A percentile compares a stretch with the other conserved stretches of the same genome.
Conservation (phyloP, 2,888 invertebrate genomes). For the Chromoteleia sp. region DNA sequence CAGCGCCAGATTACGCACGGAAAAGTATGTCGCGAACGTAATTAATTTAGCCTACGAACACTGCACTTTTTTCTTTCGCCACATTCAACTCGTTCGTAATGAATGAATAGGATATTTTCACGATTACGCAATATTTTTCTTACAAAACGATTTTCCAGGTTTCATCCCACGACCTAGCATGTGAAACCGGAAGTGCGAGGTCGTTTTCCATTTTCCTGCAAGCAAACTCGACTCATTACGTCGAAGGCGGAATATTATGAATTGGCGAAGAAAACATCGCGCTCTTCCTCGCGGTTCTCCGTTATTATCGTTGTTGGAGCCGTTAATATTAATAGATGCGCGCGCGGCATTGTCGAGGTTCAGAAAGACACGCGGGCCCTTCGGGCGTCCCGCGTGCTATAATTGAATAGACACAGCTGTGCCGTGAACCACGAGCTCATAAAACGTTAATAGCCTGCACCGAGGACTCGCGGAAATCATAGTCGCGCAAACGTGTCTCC, state of each 20-base stretch:
- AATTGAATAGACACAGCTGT: constrained; percentile 81
- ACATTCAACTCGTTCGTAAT: background rate
- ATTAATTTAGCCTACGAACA: background rate
- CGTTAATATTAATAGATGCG: constrained; percentile 81
- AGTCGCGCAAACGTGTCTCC: constrained; percentile 41
- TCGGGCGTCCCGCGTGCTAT: constrained; percentile 69
- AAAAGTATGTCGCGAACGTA: constrained; percentile 24
- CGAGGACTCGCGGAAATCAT: constrained; percentile 54
- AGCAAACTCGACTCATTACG: constrained; percentile 54
- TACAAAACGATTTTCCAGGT: constrained; percentile 46
- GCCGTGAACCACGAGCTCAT: constrained; percentile 77
- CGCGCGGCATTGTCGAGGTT: constrained; percentile 69
- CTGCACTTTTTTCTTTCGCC: background rate
- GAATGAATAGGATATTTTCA: constrained; percentile 5
- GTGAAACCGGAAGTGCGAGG: constrained; percentile 63
- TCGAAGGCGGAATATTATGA: constrained; percentile 61
- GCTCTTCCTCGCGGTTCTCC: constrained; percentile 72
- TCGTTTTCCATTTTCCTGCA: constrained; percentile 65
- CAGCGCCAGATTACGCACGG: constrained; percentile 27
- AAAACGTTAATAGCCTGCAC: constrained; percentile 78
- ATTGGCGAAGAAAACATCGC: constrained; percentile 65
- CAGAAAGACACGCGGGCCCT: constrained; percentile 63
- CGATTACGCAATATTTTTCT: constrained; percentile 31
- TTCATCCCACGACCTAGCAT: constrained; percentile 47
- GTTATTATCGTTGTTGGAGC: constrained; percentile 79